Evolutionary conservation across 2,888 invertebrate genomes (phyloP).

Genomic region (Stenchaetothrips biformis): DNA sequence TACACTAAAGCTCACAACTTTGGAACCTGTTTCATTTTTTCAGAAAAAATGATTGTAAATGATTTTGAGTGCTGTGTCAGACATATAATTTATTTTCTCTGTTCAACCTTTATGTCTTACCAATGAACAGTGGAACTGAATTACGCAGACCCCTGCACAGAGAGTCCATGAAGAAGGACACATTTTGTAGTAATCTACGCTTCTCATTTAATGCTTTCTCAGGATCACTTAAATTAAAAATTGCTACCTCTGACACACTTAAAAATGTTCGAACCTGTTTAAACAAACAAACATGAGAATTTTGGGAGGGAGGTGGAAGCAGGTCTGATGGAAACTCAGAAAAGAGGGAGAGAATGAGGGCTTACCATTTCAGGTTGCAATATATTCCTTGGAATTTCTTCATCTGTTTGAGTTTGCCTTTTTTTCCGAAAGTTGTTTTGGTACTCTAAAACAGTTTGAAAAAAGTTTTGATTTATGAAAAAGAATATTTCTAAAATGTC

Average conservation of each 20-base stretch:
- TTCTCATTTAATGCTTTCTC: background rate
- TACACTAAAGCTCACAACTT: conserved; percentile 2
- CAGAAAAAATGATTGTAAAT: background rate
- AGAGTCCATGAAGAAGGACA: background rate
- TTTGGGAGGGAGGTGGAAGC: no score
- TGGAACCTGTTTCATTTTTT: background rate
- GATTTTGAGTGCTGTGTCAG: background rate
- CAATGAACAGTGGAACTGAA: conserved; percentile 1
- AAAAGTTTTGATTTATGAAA: background rate
- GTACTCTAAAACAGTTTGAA: background rate
- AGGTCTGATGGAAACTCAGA: no score
- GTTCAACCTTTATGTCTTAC: background rate
- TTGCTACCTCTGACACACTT: conserved; percentile 6
- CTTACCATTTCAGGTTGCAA: background rate
- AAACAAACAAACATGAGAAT: background rate
- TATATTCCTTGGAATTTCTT: background rate
- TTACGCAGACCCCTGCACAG: background rate
- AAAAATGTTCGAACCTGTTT: background rate
- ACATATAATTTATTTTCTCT: background rate
- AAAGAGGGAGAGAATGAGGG: background rate
- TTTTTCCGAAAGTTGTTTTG: background rate
- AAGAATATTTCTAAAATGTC: background rate
- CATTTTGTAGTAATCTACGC: background rate
- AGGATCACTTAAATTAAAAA: background rate
- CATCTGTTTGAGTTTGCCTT: conserved; percentile 3